A percentile compares a stretch with the other conserved stretches of the same genome.
These are phyloP conservation scores for Yoshiicerus persimilis DNA, from an alignment of 1,140 invertebrate genomes.

Conservation along the genomic window DNA sequence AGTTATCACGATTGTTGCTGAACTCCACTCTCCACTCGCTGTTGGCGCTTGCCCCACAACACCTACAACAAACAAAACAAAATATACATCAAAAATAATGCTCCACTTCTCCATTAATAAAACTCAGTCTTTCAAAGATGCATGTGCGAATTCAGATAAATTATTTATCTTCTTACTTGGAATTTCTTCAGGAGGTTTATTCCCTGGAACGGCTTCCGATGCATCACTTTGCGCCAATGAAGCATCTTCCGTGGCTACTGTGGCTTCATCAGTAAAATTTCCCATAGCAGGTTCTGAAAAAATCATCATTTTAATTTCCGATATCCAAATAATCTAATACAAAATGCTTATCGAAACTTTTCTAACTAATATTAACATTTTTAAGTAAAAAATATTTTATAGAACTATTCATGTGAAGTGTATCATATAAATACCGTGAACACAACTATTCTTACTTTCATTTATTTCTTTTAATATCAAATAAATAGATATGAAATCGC, in stretches of 20 bases:
- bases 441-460: too few species aligned
- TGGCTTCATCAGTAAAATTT: slow-evolving; percentile 54
- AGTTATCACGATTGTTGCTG: slow-evolving; percentile 45
- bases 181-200: slow-evolving; percentile 27
- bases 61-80: background rate
- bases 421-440: too few species aligned
- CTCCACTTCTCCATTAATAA: too few species aligned
- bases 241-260: slow-evolving; percentile 33
- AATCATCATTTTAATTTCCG: slow-evolving; percentile 55
- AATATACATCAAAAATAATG: background rate
- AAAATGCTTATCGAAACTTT: background rate
- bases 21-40: slow-evolving; percentile 37
- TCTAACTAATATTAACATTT: too few species aligned
- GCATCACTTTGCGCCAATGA: slow-evolving; percentile 46
- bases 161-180: slow-evolving; percentile 19
- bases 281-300: slow-evolving; percentile 53
- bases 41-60: background rate
- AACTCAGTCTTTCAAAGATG: too few species aligned
- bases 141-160: background rate
- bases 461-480: too few species aligned
- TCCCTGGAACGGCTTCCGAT: slow-evolving; percentile 33
- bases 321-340: slow-evolving; percentile 48
- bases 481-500: too few species aligned
- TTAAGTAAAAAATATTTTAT: too few species aligned
- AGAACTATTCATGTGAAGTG: too few species aligned